Evolutionary conservation across 2,797 vertebrate genomes (phyloP), one percentile per base, ranked within the genome.

Genomic region (Eutrigla gurnardus): DNA sequence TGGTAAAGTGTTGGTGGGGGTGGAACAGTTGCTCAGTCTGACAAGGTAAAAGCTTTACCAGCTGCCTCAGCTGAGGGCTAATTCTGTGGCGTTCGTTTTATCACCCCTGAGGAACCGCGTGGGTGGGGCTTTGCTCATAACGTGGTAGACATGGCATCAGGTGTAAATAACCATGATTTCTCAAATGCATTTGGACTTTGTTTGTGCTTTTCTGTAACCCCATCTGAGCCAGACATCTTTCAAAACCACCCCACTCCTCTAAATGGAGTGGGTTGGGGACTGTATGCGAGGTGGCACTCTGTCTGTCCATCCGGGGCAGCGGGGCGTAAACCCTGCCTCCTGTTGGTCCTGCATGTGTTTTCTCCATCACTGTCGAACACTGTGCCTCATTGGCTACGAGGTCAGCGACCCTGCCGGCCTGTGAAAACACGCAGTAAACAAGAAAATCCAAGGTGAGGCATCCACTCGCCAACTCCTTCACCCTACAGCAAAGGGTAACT

Each of bases 31-130:
- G 52, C 46, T 81, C 33, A 10, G 49, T 33, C 60, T 70, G 68
- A 77, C 75, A 66, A 0, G 35, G 65, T 81, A 69, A 88, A 78
- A 83, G 62, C 59, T 88, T 87, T 76, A 64, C 35, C 83, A 89
- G 80, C 78, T 85, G 87, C 68, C 61, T 49, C 15, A 4, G 61
- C 58, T 86, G 47, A 59, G 50, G 54, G 17, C 75, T 64, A 15
- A 60, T 75, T 72, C 55, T 50, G 47, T 37, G 3, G 2, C 5
- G 9, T 70, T 73, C 0, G 17, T 75, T 65, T 75, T 65, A 79
- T 74, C 75, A 69, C 58, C 18, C 1, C 39, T 54, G 9, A 54
- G 4, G 13, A 39, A 4, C 45, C 67, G 36, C 55, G 13, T n/a
- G 33, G 71, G 71, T 4, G 62, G 67, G 0, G 62, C 59, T 67